Base-by-base conservation (phyloP, 2,888 invertebrate species). In the Gandaritis pyraliata region DNA sequence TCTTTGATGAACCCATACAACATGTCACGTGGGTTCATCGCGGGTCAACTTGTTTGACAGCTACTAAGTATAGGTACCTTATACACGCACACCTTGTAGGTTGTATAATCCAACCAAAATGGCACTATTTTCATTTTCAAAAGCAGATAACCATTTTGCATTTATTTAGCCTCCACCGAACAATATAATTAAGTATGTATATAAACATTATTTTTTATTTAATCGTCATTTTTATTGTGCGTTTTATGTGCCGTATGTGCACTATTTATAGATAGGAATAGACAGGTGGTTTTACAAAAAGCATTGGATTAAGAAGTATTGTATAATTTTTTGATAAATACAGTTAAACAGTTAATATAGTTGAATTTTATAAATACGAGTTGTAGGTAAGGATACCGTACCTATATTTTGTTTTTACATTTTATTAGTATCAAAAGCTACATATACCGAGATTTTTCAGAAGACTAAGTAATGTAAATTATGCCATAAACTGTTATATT, bases 281-380 rank as follows among this genome's bases (percentile, higher is more conserved):
- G 8, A 18, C 45, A 36, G 4, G 46, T 54, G 46, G 46, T 18
- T 36, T 53, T 46, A 54, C 38, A 46, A 36, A 12, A 50, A 46
- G 46, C 54, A 13, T 15, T 23, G 38, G 46, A 46, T 36, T 46
- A 23, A 12, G 5, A 16, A 46, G 13, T 8, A 10, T 39, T 51
- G n/a, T 13, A 47, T 15, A 30, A 13, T 13, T 29, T 12, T 47
- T 47, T 13, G 1, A n/a, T n/a, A n/a, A n/a, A n/a, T n/a, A n/a
- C n/a, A n/a, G n/a, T n/a, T n/a, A n/a, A n/a, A n/a, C 23, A 13
- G 11, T 10, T 29, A 8, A 11, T 41, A 18, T 50, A 38, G 23
- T 49, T 51, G 11, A 29, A 41, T 23, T 23, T 23, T 23, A 23
- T 23, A 23, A 23, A 23, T 23, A 23, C 2, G n/a, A n/a, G n/a